A percentile compares a stretch with the other conserved stretches of the same genome.
Conservation (phyloP, 2,888 invertebrate species). For the Xylota segnis region DNA sequence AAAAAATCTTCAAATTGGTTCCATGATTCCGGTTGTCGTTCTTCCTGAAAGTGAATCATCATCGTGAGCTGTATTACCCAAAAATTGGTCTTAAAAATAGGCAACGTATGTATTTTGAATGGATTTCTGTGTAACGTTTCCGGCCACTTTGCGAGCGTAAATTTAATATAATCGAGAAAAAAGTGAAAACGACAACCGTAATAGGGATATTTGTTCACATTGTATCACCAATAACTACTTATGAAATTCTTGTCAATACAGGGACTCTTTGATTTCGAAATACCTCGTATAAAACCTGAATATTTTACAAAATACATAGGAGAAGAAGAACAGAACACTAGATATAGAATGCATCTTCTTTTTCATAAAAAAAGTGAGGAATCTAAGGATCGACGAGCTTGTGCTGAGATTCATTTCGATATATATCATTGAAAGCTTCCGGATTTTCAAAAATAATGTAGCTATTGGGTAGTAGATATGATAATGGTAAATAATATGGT, state of each 20-base stretch:
- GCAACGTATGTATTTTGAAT: no score
- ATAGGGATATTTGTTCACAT: no score
- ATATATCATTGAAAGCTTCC: conserved; percentile 21
- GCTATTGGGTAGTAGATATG: neutral
- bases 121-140: no score
- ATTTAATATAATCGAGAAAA: no score
- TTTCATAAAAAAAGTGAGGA: conserved; percentile 67
- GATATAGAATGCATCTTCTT: conserved; percentile 58
- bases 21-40: no score
- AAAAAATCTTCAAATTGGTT: conserved; percentile 70
- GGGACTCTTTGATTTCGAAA: conserved; percentile 64
- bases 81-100: no score
- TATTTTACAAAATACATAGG: conserved; percentile 66
- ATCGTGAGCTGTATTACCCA: no score
- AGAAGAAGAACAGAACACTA: conserved; percentile 38
- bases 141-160: no score
- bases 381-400: conserved; percentile 47
- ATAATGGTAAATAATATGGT: neutral
- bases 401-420: conserved; percentile 65
- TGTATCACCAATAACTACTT: neutral
- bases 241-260: conserved; percentile 2
- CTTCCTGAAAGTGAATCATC: no score
- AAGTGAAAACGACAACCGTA: no score
- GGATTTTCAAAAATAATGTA: neutral
- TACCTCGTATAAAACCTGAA: conserved; percentile 48